Evolutionary conservation across 2,797 vertebrate genomes (phyloP).

Genomic region (Taenioides sp.): DNA sequence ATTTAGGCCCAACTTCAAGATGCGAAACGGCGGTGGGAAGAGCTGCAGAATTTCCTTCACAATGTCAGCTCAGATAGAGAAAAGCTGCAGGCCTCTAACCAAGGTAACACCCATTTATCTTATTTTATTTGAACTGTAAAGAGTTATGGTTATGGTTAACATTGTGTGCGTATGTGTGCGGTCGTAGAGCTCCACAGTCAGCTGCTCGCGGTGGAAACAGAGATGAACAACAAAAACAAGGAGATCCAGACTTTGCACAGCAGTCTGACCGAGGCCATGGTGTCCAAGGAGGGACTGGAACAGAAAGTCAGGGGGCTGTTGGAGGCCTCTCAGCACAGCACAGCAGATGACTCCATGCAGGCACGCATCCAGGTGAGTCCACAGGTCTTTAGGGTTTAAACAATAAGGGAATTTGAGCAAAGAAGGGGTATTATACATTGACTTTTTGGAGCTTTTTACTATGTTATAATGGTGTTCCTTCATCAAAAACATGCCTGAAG

Average conservation of each 20-base stretch:
- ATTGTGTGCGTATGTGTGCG: neutral
- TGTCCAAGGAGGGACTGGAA: conserved; percentile 93
- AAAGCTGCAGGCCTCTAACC: conserved; percentile 83
- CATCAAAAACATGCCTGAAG: too few relatives aligned
- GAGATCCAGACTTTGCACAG: conserved; percentile 93
- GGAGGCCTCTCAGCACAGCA: conserved; percentile 88
- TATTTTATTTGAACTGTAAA: neutral
- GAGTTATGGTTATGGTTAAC: neutral
- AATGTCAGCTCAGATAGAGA: conserved; percentile 90
- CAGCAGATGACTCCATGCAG: conserved; percentile 86
- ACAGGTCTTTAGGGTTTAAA: neutral
- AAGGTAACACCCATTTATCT: conserved; percentile 76
- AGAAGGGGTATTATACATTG: too few relatives aligned
- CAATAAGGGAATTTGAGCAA: neutral
- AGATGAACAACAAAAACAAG: conserved; percentile 82
- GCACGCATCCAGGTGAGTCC: conserved; percentile 81
- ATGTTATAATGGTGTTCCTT: too few relatives aligned
- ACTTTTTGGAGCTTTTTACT: too few relatives aligned
- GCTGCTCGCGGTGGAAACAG: conserved; percentile 84
- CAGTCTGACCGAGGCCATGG: conserved; percentile 89
- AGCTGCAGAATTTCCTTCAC: conserved; percentile 90
- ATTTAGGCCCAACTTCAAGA: conserved; percentile 89
- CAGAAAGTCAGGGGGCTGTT: conserved; percentile 90
- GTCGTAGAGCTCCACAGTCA: conserved; percentile 87
- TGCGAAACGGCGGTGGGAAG: conserved; percentile 91